Percentiles rank a stretch among this genome's conserved stretches.
phyloP scores from a whole-genome alignment of 2,797 vertebrate species.

The Pangasius macronema region DNA sequence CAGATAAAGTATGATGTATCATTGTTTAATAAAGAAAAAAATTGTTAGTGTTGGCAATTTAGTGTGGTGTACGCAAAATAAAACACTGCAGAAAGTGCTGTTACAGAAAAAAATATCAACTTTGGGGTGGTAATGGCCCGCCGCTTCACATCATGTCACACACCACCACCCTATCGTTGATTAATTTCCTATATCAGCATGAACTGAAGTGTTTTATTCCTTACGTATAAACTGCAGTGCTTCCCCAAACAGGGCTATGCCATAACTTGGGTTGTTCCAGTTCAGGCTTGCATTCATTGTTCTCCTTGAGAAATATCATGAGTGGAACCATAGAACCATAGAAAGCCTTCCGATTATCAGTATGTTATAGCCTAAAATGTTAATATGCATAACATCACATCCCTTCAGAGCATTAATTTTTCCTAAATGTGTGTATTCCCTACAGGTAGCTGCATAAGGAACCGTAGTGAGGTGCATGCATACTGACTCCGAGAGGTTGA shows the following conservation, averaged over 20 bases:
- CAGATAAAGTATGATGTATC: too few species aligned
- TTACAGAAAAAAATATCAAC: too few species aligned
- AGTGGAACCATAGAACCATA: background rate
- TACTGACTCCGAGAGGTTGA: slow-evolving; percentile 16
- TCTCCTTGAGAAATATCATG: background rate
- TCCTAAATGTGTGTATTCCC: background rate
- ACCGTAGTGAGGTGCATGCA: slow-evolving; percentile 32
- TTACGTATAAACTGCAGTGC: background rate
- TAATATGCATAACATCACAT: background rate
- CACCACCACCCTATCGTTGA: background rate
- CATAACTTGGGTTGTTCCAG: background rate
- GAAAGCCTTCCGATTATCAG: background rate
- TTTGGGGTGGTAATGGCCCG: background rate
- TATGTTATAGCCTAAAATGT: background rate
- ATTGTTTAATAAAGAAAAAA: background rate
- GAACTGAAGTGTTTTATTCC: background rate
- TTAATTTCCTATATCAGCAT: background rate
- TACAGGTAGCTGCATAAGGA: background rate
- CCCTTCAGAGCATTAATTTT: background rate
- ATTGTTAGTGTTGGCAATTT: background rate
- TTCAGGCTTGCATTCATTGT: background rate
- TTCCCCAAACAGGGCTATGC: background rate
- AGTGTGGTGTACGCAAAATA: background rate
- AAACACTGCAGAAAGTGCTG: background rate
- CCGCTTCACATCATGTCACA: background rate